Evolutionary conservation across 1,140 invertebrate species (phyloP).

Genomic region (Glossosoma conforme): DNA sequence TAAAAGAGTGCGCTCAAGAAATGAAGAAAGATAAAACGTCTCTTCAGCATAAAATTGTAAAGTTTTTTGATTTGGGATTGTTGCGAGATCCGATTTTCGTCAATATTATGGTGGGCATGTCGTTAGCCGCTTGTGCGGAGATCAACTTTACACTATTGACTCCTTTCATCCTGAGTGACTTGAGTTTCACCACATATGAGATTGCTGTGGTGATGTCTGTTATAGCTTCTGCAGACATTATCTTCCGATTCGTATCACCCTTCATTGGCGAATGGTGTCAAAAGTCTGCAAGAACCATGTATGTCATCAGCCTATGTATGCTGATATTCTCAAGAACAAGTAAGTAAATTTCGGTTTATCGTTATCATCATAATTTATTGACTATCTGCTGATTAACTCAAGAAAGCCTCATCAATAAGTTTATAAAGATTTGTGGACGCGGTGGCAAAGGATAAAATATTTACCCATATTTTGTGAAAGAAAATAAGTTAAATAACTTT

Average conservation of each 20-base stretch:
- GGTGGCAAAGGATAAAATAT: too few relatives aligned
- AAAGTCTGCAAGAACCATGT: constrained; percentile 57
- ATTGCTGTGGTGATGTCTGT: constrained; percentile 59
- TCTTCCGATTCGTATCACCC: constrained; percentile 55
- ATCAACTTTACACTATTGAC: constrained; percentile 62
- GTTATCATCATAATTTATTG: background rate
- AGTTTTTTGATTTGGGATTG: constrained; percentile 53
- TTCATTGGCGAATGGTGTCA: constrained; percentile 58
- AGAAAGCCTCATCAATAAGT: too few relatives aligned
- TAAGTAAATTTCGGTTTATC: constrained; percentile 52
- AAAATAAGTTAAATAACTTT: too few relatives aligned
- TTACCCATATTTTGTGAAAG: too few relatives aligned
- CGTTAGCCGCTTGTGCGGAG: constrained; percentile 62
- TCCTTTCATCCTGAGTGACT: constrained; percentile 60
- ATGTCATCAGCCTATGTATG: constrained; percentile 54
- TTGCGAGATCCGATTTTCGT: constrained; percentile 54
- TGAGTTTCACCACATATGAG: constrained; percentile 49
- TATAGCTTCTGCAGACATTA: constrained; percentile 52
- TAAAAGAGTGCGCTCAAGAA: too few relatives aligned
- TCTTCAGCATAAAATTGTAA: constrained; percentile 30
- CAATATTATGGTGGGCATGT: constrained; percentile 63
- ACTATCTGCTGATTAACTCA: too few relatives aligned
- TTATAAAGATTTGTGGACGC: too few relatives aligned
- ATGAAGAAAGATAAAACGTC: constrained; percentile 9
- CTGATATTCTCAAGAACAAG: constrained; percentile 57